Conservation (phyloP, 64 coral and sea anemone species). For the Cladopsammia gracilis region DNA sequence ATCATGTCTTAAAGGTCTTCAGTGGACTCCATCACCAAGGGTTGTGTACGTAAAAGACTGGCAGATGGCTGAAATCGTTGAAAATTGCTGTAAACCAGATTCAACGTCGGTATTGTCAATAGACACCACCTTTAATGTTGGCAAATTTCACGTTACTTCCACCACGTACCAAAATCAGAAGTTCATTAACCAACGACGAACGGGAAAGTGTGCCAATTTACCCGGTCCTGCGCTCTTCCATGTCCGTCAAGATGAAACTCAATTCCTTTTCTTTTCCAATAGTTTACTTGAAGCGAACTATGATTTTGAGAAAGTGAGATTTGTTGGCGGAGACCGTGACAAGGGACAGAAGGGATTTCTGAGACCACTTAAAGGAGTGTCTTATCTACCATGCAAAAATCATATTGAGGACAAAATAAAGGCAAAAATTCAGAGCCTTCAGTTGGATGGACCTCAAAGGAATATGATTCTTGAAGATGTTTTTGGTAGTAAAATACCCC, state of each 20-base stretch:
- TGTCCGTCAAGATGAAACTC: not conserved
- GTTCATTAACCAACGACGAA: not conserved
- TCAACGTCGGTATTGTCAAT: conserved; percentile 3
- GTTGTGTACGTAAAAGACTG: not conserved
- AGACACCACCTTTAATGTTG: conserved; percentile 32
- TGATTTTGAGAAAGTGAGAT: not conserved
- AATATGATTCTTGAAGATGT: conserved; percentile 11
- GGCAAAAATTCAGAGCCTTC: not conserved
- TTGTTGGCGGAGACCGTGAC: not conserved
- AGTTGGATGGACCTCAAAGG: not conserved
- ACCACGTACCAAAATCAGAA: not conserved
- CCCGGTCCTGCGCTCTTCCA: conserved; percentile 20
- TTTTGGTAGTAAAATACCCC: not conserved
- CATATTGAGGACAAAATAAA: not conserved
- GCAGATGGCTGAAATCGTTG: not conserved
- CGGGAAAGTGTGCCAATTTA: not conserved
- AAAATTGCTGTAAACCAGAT: not conserved
- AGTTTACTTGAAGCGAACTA: not conserved
- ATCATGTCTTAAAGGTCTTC: not conserved
- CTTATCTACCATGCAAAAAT: not conserved
- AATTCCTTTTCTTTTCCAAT: conserved; percentile 7
- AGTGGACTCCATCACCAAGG: conserved; percentile 12
- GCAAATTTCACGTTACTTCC: not conserved
- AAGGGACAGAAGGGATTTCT: conserved; percentile 17
- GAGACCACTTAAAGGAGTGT: not conserved